These are phyloP conservation scores for Liparis tanakae DNA, from an alignment of 2,797 vertebrate species.

Conservation along the genomic window DNA sequence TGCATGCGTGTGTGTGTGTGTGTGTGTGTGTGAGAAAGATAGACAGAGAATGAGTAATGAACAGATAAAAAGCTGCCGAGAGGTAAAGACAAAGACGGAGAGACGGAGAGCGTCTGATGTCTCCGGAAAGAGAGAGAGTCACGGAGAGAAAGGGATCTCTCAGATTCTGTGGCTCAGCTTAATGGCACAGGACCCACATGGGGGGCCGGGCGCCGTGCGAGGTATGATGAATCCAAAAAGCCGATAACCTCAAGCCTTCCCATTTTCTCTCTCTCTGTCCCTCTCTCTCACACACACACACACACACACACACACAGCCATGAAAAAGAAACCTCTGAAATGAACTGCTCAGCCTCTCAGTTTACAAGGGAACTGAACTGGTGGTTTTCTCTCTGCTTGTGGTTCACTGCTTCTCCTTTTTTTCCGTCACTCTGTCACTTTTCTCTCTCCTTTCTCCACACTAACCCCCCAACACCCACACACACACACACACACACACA, in stretches of 20 bases:
- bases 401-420: conserved; percentile 26
- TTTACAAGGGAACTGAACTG: conserved; percentile 37
- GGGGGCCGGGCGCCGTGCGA: conserved; percentile 59
- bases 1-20: conserved; percentile 6
- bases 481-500: too few species aligned
- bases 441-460: background rate
- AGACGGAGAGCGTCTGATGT: conserved; percentile 27
- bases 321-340: conserved; percentile 41
- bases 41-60: conserved; percentile 37
- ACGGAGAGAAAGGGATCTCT: conserved; percentile 54
- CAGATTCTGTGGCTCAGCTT: conserved; percentile 71
- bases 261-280: conserved; percentile 7
- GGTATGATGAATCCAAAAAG: conserved; percentile 72
- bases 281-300: background rate
- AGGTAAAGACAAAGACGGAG: conserved; percentile 45
- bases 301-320: conserved; percentile 24
- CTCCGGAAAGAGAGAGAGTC: conserved; percentile 36
- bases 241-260: conserved; percentile 63
- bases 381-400: conserved; percentile 20
- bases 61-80: conserved; percentile 43
- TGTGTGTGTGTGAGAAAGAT: conserved; percentile 13
- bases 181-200: conserved; percentile 75
- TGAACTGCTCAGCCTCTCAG: conserved; percentile 47
- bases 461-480: background rate
- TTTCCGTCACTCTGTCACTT: conserved; percentile 29